Base-by-base conservation (phyloP, 2,797 vertebrate genomes). In the Thaleichthys pacificus region DNA sequence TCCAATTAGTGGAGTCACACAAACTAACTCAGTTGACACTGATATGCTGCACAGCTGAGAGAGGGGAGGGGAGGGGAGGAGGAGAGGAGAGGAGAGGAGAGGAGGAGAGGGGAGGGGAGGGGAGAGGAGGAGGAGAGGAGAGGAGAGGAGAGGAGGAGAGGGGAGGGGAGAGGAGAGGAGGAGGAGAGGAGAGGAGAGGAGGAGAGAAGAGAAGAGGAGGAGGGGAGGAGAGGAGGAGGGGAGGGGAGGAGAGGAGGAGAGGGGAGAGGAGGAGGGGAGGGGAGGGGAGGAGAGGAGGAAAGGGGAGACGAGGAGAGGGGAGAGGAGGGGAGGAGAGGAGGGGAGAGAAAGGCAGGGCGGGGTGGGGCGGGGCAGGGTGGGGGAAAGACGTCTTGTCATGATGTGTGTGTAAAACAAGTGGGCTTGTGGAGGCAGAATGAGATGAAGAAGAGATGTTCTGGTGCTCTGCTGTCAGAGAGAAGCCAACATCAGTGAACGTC, bases 1-100 rank as follows among this genome's bases (percentile, higher is more conserved):
- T 76, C 58, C 68, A 81, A 83, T 82, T 84, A 80, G 69, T 56
- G 73, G 30, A 70, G 70, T 77, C 68, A 72, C 80, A 24, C 69
- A 73, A 79, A 84, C 42, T 66, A 42, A 61, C 15, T 5, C 65
- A 69, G 54, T 14, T 32, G 76, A 71, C 3, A 71, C 49, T 75
- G 42, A 21, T 72, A 66, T 61, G 62, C 11, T 76, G 71, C 47
- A 66, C 26, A 47, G 22, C 26, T 66, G 49, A 77, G 65, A 49
- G 22, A 24, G 67, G 19, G 57, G 1, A 24, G 42, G n/a, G 21
- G 42, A 15, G 14, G 32, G 57, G 22, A 70, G 57, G 58, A 28
- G n/a, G 57, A 1, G 22, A 24, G 22, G 22, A 1, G 22, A n/a
- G 22, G 72, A 61, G 58, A 28, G n/a, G 57, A 1, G 22, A 24